Evolutionary conservation across 2,113 vertebrate species (phyloP), one percentile per base, ranked within the genome.

Genomic region (Xiphophorus hellerii): DNA sequence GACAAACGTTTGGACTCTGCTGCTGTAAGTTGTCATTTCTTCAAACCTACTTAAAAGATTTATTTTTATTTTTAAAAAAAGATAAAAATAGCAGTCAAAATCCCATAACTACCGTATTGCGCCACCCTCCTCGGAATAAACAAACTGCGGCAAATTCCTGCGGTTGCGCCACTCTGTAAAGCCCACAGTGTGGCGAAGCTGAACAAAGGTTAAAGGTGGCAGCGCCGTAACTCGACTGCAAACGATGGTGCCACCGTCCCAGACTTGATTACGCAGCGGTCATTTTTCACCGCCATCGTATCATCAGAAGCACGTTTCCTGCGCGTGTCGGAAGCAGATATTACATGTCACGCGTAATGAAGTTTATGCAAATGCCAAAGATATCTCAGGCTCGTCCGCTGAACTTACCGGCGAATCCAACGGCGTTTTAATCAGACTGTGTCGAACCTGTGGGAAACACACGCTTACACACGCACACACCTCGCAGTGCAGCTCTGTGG

Each of bases 141-240:
- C 66, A 42, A 78, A 44, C 31, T n/a, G 17, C 12, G 31, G 72
- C 7, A 37, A 71, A 64, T 6, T 63, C 61, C 63, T 22, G 28
- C 3, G 39, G 65, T 87, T 87, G 86, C 65, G 76, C 81, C 69
- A 88, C 48, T 66, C 68, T 37, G 81, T 77, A 28, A 77, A 87
- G 39, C 73, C 71, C 76, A 51, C 66, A 44, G 66, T 28, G 10
- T 42, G 71, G 48, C 30, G 20, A 70, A 64, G 17, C 15, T 42
- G 5, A 66, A 31, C 77, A 82, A 87, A 83, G 89, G 80, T 78
- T 44, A 84, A 89, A 89, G 83, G 78, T 88, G 72, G 60, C 0
- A 22, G 28, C 44, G 66, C 71, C 14, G 73, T 54, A 90, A 88
- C 77, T 84, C 61, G 61, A 75, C 33, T 77, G 6, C 30, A 63